A percentile compares a stretch with the other conserved stretches of the same genome.
These are phyloP conservation scores for Macropus fuliginosus DNA, from an alignment of 2,797 vertebrate species.

Conservation along the genomic window DNA sequence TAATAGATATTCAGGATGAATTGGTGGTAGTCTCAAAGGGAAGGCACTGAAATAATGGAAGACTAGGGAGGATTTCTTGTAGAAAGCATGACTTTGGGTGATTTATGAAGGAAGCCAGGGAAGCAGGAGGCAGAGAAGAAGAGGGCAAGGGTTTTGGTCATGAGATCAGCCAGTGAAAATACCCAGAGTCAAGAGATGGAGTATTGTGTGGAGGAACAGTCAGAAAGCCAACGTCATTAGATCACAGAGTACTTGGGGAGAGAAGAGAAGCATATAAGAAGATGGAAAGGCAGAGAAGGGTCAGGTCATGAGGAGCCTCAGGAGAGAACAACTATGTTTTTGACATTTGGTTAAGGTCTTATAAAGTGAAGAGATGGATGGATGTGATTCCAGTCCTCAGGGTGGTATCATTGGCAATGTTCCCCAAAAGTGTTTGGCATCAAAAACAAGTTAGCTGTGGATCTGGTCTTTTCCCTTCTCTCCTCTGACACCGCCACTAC, in stretches of 20 bases:
- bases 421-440: neutral
- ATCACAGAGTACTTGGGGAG: neutral
- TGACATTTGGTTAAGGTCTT: neutral
- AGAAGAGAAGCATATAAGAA: neutral
- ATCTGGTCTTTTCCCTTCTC: neutral
- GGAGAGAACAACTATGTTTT: constrained; percentile 1
- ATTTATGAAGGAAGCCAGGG: neutral
- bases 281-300: neutral
- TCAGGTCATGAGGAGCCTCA: neutral
- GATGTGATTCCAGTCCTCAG: constrained; percentile 16
- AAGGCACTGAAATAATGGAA: neutral
- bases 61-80: neutral
- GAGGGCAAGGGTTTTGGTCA: neutral
- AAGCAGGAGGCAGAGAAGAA: neutral
- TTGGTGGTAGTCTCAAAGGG: neutral
- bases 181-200: neutral
- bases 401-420: constrained; percentile 16
- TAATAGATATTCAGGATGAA: neutral
- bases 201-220: neutral
- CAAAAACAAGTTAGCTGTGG: constrained; percentile 10
- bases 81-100: neutral
- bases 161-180: neutral
- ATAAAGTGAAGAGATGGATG: constrained; percentile 2
- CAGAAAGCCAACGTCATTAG: neutral
- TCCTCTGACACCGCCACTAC: too few relatives aligned